Evolutionary conservation across 1,140 invertebrate genomes (phyloP), one percentile per base, ranked within the genome.

Genomic region (Drosophila lacertosa): DNA sequence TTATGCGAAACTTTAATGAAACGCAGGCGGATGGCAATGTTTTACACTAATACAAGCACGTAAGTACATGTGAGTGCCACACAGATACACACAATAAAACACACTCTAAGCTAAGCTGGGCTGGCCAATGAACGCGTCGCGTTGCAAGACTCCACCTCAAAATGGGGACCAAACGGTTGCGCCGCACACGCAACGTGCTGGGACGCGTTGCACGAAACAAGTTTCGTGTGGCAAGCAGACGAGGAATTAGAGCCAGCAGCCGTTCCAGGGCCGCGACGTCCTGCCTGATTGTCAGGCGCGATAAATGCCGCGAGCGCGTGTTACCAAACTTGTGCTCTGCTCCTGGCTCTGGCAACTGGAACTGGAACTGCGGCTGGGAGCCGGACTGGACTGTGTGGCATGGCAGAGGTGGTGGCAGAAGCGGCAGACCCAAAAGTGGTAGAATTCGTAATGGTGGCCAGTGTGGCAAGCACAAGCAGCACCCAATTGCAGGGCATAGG

Each of bases 1-100:
- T 88, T 88, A 88, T 88, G 82, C 77, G 82, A 78, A 89, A 62
- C 82, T 75, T 72, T 77, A 88, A 86, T 82, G 77, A 89, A 82
- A 74, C 48, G 54, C 77, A 77, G 60, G 62, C 60, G 39, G 15
- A 40, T 60, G 39, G n/a, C 26, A 29, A 44, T 11, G 15, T 24
- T 15, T 44, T 7, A 44, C 37, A 47, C 40, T 2, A 44, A 44
- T 16, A 47, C 40, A 74, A 40, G 45, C 29, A 53, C 54, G 53
- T 9, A 1, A 0, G 3, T 35, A 35, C 33, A 22, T 15, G 22
- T 45, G 42, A 22, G n/a, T 24, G 1, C 20, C 44, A 74, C 53
- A 60, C 16, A 48, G 35, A 59, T 20, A 26, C 5, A 35, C 3
- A 18, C 7, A 13, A 15, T 37, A 22, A 65, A 10, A 42, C 3